A percentile compares a stretch with the other conserved stretches of the same genome.
Conservation (phyloP, 2,888 invertebrate genomes). For the Peribatodes rhomboidaria region DNA sequence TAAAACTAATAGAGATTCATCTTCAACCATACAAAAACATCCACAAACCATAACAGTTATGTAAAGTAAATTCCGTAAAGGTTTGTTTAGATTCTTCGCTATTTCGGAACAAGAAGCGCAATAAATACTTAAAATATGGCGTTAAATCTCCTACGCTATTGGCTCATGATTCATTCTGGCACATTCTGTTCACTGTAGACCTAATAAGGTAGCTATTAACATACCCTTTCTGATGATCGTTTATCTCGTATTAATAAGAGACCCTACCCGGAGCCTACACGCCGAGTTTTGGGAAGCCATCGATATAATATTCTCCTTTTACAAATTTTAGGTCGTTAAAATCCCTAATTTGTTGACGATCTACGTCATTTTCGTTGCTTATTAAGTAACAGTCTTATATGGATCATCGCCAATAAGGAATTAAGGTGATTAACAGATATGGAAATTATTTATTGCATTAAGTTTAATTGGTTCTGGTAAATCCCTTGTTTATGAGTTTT, state of each 20-base stretch:
- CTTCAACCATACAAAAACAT: slow-evolving; percentile 17
- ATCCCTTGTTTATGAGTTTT: slow-evolving; percentile 18
- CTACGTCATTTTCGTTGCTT: slow-evolving; percentile 43
- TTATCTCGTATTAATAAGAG: slow-evolving; percentile 62
- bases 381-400: slow-evolving; percentile 46
- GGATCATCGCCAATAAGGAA: slow-evolving; percentile 40
- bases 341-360: slow-evolving; percentile 44
- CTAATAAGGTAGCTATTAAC: slow-evolving; percentile 72
- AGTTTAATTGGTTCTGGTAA: slow-evolving; percentile 28
- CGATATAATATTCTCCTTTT: slow-evolving; percentile 47
- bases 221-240: slow-evolving; percentile 69
- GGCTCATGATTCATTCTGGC: slow-evolving; percentile 66
- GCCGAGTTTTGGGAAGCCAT: slow-evolving; percentile 42
- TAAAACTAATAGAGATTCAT: slow-evolving; percentile 40
- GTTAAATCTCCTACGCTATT: slow-evolving; percentile 64
- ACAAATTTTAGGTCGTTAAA: slow-evolving; percentile 50
- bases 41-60: slow-evolving; percentile 37
- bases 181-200: slow-evolving; percentile 57
- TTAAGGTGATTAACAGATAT: slow-evolving; percentile 43
- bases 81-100: slow-evolving; percentile 41
- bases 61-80: slow-evolving; percentile 38
- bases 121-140: slow-evolving; percentile 38
- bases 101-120: slow-evolving; percentile 27
- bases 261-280: slow-evolving; percentile 40
- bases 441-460: slow-evolving; percentile 44